phyloP scores from a whole-genome alignment of 2,113 vertebrate species.

The Emydocephalus ijimae region DNA sequence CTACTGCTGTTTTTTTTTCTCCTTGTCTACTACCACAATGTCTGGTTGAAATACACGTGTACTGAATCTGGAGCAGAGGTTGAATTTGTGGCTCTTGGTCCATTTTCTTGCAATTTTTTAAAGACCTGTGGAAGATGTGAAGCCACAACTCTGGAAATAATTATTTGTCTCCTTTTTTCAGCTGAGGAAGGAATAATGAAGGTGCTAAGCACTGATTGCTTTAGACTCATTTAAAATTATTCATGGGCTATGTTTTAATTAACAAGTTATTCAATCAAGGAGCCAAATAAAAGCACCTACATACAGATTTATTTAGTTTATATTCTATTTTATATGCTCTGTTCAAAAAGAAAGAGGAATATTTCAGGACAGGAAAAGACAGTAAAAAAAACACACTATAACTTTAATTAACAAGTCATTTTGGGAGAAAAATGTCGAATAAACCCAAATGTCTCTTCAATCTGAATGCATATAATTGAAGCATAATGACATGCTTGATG shows the following conservation, averaged over 20 bases:
- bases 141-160: neutral
- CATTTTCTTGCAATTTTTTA: neutral
- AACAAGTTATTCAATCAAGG: neutral
- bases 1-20: neutral
- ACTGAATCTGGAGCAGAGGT: neutral
- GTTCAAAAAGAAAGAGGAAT: neutral
- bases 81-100: neutral
- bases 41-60: neutral
- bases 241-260: neutral
- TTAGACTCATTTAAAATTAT: neutral
- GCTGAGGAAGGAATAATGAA: neutral
- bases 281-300: neutral
- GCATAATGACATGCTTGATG: neutral
- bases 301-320: neutral
- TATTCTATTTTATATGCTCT: neutral
- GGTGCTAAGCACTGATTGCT: neutral
- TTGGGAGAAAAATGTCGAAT: neutral
- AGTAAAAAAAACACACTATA: neutral
- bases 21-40: neutral
- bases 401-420: neutral
- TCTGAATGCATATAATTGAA: neutral
- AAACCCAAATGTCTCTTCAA: neutral
- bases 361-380: neutral
- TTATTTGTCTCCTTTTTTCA: neutral
- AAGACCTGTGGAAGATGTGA: neutral